A percentile compares a stretch with the other conserved stretches of the same genome.
phyloP scores from a whole-genome alignment of 2,797 vertebrate genomes.

The Sebastes trivittatus region DNA sequence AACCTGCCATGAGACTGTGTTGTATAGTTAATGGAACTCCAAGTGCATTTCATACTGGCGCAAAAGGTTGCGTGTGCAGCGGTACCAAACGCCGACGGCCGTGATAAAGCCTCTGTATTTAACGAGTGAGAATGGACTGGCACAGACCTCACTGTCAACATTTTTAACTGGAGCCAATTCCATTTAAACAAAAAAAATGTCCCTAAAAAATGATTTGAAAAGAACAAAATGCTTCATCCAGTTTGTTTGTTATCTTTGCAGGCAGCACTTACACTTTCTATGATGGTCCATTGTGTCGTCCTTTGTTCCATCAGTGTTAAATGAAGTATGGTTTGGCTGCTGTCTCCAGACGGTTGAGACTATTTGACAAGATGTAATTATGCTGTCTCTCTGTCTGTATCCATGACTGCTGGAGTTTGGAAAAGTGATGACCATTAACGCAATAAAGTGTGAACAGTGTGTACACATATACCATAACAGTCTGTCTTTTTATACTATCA shows the following conservation, averaged over 20 bases:
- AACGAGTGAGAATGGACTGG: no score
- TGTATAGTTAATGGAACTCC: no score
- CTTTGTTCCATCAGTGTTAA: constrained; percentile 1
- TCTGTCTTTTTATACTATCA: background rate
- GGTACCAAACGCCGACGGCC: no score
- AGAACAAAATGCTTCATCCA: background rate
- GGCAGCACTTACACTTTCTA: background rate
- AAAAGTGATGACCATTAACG: constrained; percentile 27
- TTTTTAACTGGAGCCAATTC: background rate
- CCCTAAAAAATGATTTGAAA: background rate
- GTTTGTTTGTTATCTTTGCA: background rate
- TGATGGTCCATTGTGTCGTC: background rate
- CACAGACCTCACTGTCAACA: background rate
- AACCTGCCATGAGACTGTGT: no score
- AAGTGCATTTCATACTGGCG: no score
- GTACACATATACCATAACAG: background rate
- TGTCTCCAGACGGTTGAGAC: constrained; percentile 4
- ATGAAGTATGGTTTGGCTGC: constrained; percentile 1
- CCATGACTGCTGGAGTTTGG: constrained; percentile 11
- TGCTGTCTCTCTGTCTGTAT: constrained; percentile 15
- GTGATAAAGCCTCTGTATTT: no score
- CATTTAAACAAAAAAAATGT: background rate
- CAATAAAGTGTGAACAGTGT: constrained; percentile 6
- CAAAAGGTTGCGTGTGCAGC: no score
- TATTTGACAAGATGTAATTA: constrained; percentile 40